phyloP scores from a whole-genome alignment of 2,113 vertebrate species.

The Mastomys coucha region DNA sequence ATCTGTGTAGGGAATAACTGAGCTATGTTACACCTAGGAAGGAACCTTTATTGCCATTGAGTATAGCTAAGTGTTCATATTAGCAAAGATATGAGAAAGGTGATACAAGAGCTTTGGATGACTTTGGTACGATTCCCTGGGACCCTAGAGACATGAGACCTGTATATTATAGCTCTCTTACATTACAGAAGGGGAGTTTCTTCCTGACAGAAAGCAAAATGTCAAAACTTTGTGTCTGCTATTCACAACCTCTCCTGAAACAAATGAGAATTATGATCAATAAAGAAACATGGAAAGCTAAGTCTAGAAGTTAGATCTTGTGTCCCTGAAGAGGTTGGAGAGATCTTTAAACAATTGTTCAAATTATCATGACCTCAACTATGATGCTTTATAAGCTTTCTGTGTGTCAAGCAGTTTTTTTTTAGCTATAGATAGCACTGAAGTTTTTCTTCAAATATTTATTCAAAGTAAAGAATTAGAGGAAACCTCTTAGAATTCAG shows the following conservation, averaged over 20 bases:
- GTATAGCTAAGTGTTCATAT: not conserved
- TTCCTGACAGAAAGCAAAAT: not conserved
- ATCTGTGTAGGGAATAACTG: not conserved
- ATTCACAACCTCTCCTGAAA: not conserved
- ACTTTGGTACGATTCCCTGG: not conserved
- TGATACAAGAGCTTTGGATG: not conserved
- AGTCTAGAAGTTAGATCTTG: not conserved
- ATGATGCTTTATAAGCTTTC: not conserved
- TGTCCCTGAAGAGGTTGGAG: not conserved
- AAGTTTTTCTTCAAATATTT: not conserved
- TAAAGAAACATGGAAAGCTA: not conserved
- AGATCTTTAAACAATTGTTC: not conserved
- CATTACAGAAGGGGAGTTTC: not conserved
- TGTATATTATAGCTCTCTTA: not conserved
- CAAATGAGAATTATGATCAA: not conserved
- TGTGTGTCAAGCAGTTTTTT: not conserved
- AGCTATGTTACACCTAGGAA: not conserved
- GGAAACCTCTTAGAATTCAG: not conserved
- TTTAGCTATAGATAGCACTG: not conserved
- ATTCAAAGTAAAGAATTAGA: not conserved
- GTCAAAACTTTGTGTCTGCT: rapidly evolving
- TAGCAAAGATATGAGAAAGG: not conserved
- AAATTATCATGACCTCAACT: not conserved
- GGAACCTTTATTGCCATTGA: not conserved
- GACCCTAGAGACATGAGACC: not conserved